Evolutionary conservation across 2,797 vertebrate species (phyloP).

Genomic region (Enteromius thamalakanensis): DNA sequence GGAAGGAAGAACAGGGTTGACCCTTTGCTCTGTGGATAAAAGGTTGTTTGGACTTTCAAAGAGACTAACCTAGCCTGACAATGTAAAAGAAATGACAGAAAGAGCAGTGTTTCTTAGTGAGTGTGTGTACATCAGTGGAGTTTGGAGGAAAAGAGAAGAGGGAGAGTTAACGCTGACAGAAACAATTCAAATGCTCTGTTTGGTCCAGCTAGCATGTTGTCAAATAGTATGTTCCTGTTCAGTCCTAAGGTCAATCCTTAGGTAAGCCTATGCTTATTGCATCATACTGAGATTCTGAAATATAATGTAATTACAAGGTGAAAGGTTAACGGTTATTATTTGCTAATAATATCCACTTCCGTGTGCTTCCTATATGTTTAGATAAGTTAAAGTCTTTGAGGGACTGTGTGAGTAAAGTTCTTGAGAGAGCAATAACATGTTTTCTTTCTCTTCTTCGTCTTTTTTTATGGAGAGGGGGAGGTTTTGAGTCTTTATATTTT

Average conservation of each 20-base stretch:
- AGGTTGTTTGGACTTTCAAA: conserved; percentile 74
- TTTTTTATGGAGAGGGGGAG: conserved; percentile 70
- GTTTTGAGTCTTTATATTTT: conserved; percentile 66
- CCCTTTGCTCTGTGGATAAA: conserved; percentile 66
- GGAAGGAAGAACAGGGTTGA: conserved; percentile 76
- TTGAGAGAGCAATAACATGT: conserved; percentile 73
- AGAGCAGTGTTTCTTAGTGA: conserved; percentile 12
- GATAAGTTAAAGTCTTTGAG: conserved; percentile 17
- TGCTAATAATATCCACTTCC: not conserved
- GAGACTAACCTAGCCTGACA: conserved; percentile 62
- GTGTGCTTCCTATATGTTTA: conserved; percentile 5
- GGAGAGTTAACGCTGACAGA: not conserved
- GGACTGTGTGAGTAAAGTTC: conserved; percentile 49
- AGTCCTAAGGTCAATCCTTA: conserved; percentile 37
- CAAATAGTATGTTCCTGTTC: conserved; percentile 14
- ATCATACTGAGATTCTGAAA: conserved; percentile 3
- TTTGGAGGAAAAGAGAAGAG: not conserved
- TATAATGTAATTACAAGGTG: conserved; percentile 23
- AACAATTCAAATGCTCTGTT: conserved; percentile 1
- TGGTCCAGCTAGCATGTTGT: not conserved
- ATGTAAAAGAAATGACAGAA: conserved; percentile 60
- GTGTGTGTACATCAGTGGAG: not conserved
- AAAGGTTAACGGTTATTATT: conserved; percentile 9
- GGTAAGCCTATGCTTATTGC: conserved; percentile 24
- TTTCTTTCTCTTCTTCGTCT: conserved; percentile 64